These are phyloP conservation scores for Chondrosia reniformis DNA, from an alignment of 37 sponge, comb jelly and placozoan species.

Conservation along the genomic window DNA sequence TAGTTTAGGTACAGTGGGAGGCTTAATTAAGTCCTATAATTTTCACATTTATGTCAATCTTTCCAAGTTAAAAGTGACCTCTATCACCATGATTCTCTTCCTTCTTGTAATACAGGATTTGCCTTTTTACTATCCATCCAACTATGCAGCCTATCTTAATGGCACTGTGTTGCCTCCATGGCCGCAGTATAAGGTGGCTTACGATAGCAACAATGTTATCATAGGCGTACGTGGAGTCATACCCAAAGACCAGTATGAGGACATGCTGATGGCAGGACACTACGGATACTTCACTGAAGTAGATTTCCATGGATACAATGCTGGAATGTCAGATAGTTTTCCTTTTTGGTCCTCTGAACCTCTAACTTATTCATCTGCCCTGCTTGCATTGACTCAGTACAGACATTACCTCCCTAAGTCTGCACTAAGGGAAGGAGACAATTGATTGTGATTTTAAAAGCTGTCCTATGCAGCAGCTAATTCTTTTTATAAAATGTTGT, in stretches of 20 bases:
- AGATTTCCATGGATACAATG: conserved; percentile 54
- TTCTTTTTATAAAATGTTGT: too few relatives aligned
- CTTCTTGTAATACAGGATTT: conserved; percentile 5
- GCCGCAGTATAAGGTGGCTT: background rate
- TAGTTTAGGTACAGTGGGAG: too few relatives aligned
- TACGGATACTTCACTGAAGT: conserved; percentile 22
- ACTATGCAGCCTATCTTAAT: conserved; percentile 31
- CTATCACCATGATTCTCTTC: too few relatives aligned
- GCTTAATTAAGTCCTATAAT: too few relatives aligned
- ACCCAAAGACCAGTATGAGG: conserved; percentile 20
- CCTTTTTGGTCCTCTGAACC: conserved; percentile 53
- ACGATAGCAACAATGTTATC: background rate
- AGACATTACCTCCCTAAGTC: background rate
- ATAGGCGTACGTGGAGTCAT: conserved; percentile 38
- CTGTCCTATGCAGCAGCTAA: too few relatives aligned
- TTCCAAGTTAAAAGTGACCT: too few relatives aligned
- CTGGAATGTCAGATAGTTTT: background rate
- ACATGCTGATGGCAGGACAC: conserved; percentile 28
- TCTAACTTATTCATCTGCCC: conserved; percentile 34
- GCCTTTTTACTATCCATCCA: conserved; percentile 44
- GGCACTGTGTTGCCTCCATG: conserved; percentile 22
- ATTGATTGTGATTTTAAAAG: too few relatives aligned
- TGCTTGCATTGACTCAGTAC: conserved; percentile 54
- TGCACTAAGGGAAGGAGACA: too few relatives aligned
- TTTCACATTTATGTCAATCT: too few relatives aligned